phyloP scores from a whole-genome alignment of 2,797 vertebrate genomes.

The Threskiornis aethiopicus region DNA sequence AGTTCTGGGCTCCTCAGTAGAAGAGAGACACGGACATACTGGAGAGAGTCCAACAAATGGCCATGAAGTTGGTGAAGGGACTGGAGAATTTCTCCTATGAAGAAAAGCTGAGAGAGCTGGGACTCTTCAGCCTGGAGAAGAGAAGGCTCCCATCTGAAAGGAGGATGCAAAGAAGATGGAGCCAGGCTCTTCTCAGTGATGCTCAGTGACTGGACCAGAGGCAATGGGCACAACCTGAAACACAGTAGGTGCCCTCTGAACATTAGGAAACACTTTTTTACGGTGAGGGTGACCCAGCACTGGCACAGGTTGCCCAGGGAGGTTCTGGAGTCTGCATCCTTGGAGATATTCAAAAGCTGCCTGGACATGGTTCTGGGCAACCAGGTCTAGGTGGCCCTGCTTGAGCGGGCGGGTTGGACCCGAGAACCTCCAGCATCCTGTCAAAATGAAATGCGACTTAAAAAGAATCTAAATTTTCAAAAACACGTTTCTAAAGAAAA shows the following conservation, averaged over 20 bases:
- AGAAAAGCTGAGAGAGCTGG: neutral
- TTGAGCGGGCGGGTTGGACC: fast-evolving
- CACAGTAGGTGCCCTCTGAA: neutral
- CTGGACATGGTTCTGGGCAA: neutral
- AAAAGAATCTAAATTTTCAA: neutral
- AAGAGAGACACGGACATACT: neutral
- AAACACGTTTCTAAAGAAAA: neutral
- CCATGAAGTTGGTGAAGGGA: neutral
- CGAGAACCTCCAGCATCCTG: neutral
- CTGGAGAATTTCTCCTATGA: neutral
- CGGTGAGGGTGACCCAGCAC: neutral
- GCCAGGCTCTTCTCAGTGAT: neutral
- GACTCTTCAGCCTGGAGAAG: neutral
- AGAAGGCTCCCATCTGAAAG: neutral
- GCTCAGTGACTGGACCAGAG: neutral
- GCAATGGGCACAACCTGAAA: neutral
- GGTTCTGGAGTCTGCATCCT: neutral
- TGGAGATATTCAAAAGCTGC: neutral
- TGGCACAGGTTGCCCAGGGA: neutral
- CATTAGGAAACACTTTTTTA: neutral
- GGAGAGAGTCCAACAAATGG: neutral
- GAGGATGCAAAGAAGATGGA: neutral
- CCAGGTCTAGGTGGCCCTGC: neutral
- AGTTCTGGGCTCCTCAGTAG: neutral
- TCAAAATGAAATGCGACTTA: neutral